A percentile compares a stretch with the other conserved stretches of the same genome.
Conservation (phyloP, 2,113 vertebrate species). For the Larimichthys polyactis region DNA sequence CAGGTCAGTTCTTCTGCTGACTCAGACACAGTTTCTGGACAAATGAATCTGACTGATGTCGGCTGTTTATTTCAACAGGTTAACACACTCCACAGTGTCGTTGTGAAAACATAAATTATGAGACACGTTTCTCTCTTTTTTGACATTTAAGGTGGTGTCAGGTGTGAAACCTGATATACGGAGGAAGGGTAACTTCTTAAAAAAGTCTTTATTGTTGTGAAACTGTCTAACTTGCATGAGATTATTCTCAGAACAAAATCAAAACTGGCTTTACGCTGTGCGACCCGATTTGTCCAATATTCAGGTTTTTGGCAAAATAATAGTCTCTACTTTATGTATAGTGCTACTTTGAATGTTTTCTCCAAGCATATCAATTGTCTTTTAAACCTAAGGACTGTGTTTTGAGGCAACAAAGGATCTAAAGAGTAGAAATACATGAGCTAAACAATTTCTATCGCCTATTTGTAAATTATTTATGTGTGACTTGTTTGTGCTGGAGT, state of each 20-base stretch:
- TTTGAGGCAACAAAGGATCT: not conserved
- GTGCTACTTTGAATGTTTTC: not conserved
- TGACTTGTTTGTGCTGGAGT: not conserved
- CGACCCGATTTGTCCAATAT: not conserved
- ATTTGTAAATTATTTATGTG: not conserved
- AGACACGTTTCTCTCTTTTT: slow-evolving; percentile 1
- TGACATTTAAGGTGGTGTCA: not conserved
- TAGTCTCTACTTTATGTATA: not conserved
- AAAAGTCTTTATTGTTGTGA: no score
- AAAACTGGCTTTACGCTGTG: not conserved
- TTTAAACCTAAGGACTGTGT: not conserved
- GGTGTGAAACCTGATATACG: not conserved
- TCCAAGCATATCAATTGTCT: no score
- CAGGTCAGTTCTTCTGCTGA: slow-evolving; percentile 6
- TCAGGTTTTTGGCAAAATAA: not conserved
- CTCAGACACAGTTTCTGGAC: slow-evolving; percentile 12
- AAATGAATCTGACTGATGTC: slow-evolving; percentile 8
- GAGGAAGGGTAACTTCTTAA: not conserved
- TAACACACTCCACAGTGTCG: not conserved
- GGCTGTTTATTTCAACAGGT: slow-evolving; percentile 23
- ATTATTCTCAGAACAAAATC: not conserved
- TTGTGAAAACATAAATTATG: not conserved
- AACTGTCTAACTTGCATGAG: not conserved
- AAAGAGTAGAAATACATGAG: not conserved
- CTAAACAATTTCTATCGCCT: not conserved